Percentiles rank a stretch among this genome's conserved stretches.
Conservation (phyloP, 2,888 invertebrate species). For the Epicampocera succincta region DNA sequence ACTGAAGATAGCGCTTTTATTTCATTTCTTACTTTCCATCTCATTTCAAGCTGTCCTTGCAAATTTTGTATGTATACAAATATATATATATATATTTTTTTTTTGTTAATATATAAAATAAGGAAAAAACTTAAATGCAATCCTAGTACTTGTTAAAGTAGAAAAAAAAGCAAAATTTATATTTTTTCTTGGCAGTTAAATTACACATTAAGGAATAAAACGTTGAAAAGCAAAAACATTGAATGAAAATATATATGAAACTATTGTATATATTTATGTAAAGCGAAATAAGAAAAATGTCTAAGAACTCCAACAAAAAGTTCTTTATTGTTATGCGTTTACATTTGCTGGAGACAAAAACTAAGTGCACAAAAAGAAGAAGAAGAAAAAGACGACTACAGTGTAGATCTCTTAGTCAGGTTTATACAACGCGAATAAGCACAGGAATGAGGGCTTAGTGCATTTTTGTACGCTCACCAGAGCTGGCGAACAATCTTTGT, state of each 20-base stretch:
- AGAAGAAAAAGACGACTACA: slow-evolving; percentile 7
- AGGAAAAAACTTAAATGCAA: slow-evolving; percentile 34
- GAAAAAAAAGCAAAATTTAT: slow-evolving; percentile 5
- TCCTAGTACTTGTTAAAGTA: slow-evolving; percentile 35
- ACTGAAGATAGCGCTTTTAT: slow-evolving; percentile 28
- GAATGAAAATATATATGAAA: slow-evolving; percentile 46
- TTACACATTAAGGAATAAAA: slow-evolving; percentile 65
- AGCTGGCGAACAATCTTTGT: not conserved
- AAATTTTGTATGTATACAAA: slow-evolving; percentile 4
- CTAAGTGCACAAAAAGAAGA: too few relatives aligned
- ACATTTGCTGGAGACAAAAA: slow-evolving; percentile 32
- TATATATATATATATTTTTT: slow-evolving; percentile 23
- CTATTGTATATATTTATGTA: slow-evolving; percentile 48
- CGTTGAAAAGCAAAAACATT: slow-evolving; percentile 28
- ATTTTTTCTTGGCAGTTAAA: slow-evolving; percentile 60
- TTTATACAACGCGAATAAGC: slow-evolving; percentile 54
- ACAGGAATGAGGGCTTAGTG: slow-evolving; percentile 43
- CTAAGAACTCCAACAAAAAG: slow-evolving; percentile 37
- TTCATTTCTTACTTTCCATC: slow-evolving; percentile 27
- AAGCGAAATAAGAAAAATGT: slow-evolving; percentile 51
- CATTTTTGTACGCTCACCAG: slow-evolving; percentile 7
- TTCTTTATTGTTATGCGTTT: slow-evolving; percentile 51
- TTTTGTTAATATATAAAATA: not conserved
- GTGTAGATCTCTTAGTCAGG: slow-evolving; percentile 44
- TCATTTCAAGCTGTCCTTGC: slow-evolving; percentile 13